These are phyloP conservation scores for Anthonomus grandis DNA, from an alignment of 1,140 invertebrate genomes.

Conservation along the genomic window DNA sequence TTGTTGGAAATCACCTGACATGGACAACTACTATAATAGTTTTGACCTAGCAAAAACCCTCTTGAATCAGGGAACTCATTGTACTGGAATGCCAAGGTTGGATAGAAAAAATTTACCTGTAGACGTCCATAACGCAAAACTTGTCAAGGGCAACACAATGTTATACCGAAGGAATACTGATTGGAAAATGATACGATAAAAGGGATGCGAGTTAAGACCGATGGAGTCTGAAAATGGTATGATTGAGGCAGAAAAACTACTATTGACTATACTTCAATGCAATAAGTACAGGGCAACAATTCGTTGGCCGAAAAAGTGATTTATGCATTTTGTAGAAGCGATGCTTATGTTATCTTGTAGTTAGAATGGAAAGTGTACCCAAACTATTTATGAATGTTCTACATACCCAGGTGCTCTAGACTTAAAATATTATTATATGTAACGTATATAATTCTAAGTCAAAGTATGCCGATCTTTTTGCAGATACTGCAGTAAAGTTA, in stretches of 20 bases:
- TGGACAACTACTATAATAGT: background rate
- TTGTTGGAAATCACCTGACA: too few relatives aligned
- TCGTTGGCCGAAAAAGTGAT: constrained; percentile 42
- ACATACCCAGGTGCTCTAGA: background rate
- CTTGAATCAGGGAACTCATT: constrained; percentile 35
- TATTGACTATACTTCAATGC: constrained; percentile 35
- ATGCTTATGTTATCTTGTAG: constrained; percentile 4
- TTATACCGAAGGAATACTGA: constrained; percentile 31
- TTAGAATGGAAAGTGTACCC: background rate
- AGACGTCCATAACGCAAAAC: constrained; percentile 28
- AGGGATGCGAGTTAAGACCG: constrained; percentile 26
- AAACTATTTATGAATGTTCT: background rate
- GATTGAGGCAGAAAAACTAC: constrained; percentile 30
- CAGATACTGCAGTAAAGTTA: too few relatives aligned
- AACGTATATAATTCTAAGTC: too few relatives aligned
- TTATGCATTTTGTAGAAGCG: constrained; percentile 31
- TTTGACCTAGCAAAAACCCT: constrained; percentile 14
- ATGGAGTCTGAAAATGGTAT: constrained; percentile 30
- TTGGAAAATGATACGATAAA: constrained; percentile 42
- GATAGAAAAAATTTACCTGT: constrained; percentile 33
- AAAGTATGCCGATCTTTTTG: too few relatives aligned
- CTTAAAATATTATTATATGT: too few relatives aligned
- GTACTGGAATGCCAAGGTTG: constrained; percentile 36
- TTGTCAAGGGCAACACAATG: constrained; percentile 41
- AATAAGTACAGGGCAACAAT: constrained; percentile 41